Evolutionary conservation across 2,888 invertebrate species (phyloP).

Genomic region (Drosophila subquinaria): DNA sequence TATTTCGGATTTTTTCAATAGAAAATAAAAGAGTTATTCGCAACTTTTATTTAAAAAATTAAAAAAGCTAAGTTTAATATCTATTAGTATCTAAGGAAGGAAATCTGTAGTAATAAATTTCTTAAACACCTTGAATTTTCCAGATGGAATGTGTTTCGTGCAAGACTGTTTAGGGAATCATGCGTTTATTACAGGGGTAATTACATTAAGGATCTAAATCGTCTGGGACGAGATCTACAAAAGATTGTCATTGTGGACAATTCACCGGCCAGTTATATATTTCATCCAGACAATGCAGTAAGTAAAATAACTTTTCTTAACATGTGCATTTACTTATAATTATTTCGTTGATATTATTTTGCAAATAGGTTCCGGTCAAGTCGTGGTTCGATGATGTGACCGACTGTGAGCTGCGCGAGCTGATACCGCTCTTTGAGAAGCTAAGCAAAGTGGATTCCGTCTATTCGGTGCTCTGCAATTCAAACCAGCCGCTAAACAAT

Average conservation of each 20-base stretch:
- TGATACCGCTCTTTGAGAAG: conserved; percentile 99
- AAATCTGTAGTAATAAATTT: conserved; percentile 9
- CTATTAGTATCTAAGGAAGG: too few relatives aligned
- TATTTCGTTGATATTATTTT: neutral
- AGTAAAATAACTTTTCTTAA: conserved; percentile 85
- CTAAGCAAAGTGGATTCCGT: conserved; percentile 98
- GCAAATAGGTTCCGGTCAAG: conserved; percentile 95
- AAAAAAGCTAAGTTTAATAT: too few relatives aligned
- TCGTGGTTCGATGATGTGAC: conserved; percentile 99
- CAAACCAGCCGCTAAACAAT: conserved; percentile 91
- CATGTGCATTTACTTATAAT: neutral
- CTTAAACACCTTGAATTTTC: conserved; percentile 31
- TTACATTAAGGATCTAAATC: conserved; percentile 99
- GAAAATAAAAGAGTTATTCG: too few relatives aligned
- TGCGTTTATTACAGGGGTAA: conserved; percentile 99
- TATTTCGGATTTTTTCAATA: too few relatives aligned
- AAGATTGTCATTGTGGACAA: conserved; percentile 99
- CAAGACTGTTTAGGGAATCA: conserved; percentile 99
- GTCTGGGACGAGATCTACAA: conserved; percentile 97
- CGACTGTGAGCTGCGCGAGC: conserved; percentile 97
- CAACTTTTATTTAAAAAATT: too few relatives aligned
- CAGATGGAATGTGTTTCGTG: conserved; percentile 98
- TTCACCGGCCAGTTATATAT: conserved; percentile 99
- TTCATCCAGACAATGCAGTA: conserved; percentile 99
- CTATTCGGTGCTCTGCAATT: conserved; percentile 96